phyloP scores from a whole-genome alignment of 2,888 invertebrate genomes.

The Lutraria lutraria region DNA sequence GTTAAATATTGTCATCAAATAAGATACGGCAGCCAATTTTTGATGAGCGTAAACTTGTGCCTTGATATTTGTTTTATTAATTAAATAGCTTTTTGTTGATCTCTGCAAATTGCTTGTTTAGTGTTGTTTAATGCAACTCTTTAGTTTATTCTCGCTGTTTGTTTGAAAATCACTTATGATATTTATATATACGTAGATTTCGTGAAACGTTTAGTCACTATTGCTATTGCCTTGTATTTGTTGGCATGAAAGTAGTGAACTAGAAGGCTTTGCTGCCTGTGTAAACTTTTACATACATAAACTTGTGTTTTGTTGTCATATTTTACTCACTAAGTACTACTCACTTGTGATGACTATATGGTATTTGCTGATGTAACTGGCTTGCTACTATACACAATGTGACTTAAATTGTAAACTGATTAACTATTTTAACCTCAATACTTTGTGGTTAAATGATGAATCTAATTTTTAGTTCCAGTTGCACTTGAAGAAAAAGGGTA shows the following conservation, averaged over 20 bases:
- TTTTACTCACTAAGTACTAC: background rate
- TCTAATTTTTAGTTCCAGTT: constrained; percentile 48
- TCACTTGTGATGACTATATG: constrained; percentile 15
- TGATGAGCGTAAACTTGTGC: background rate
- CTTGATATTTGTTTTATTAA: constrained; percentile 11
- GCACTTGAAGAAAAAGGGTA: constrained; percentile 2
- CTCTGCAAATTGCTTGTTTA: constrained; percentile 17
- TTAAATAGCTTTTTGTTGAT: constrained; percentile 13
- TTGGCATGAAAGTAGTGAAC: constrained; percentile 10
- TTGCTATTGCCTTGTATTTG: background rate
- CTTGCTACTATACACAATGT: constrained; percentile 13
- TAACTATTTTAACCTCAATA: constrained; percentile 15
- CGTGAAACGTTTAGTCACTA: constrained; percentile 1
- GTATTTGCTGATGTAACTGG: background rate
- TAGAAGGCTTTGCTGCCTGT: constrained; percentile 14
- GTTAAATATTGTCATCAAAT: background rate
- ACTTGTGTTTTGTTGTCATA: background rate
- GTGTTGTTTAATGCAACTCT: constrained; percentile 1
- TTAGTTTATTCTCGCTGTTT: constrained; percentile 3
- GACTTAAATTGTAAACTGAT: background rate
- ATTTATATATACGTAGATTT: constrained; percentile 2
- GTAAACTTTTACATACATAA: background rate
- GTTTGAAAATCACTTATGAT: background rate
- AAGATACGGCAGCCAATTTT: background rate
- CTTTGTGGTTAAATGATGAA: background rate